Evolutionary conservation across 2,797 vertebrate species (phyloP).

Genomic region (Astyanax mexicanus): DNA sequence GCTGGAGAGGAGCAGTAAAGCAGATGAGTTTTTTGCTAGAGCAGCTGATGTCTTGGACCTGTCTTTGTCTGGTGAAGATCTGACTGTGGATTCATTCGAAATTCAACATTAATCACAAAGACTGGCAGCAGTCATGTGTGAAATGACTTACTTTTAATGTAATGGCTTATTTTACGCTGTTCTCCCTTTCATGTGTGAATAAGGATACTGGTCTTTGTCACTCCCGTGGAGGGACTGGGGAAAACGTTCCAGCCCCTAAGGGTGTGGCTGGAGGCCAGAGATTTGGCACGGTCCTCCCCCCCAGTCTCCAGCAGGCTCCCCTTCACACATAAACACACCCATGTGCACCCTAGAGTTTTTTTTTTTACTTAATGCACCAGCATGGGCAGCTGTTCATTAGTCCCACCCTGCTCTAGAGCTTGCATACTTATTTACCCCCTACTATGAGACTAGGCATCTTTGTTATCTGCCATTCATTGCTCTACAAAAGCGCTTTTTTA

Average conservation of each 20-base stretch:
- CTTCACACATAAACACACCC: conserved; percentile 14
- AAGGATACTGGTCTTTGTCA: conserved; percentile 35
- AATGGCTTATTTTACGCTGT: conserved; percentile 21
- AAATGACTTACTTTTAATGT: conserved; percentile 40
- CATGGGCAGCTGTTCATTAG: conserved; percentile 72
- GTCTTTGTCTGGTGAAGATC: conserved; percentile 26
- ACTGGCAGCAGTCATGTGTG: conserved; percentile 35
- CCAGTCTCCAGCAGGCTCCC: conserved; percentile 47
- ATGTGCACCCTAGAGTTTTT: conserved; percentile 63
- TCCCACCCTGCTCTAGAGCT: conserved; percentile 44
- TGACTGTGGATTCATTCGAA: conserved; percentile 38
- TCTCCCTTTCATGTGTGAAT: conserved; percentile 33
- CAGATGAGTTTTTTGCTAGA: conserved; percentile 4
- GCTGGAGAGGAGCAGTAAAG: background rate
- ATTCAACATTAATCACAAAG: conserved; percentile 41
- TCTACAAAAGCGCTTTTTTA: too few relatives aligned
- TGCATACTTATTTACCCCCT: background rate
- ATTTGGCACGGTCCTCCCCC: conserved; percentile 58
- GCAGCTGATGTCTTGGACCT: conserved; percentile 22
- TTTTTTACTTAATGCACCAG: conserved; percentile 60
- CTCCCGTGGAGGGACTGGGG: background rate
- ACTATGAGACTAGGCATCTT: too few relatives aligned
- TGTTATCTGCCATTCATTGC: too few relatives aligned
- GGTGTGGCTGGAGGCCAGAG: conserved; percentile 62
- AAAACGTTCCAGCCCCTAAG: conserved; percentile 49